Evolutionary conservation across 2,888 invertebrate genomes (phyloP).

Genomic region (Gonocerus acuteangulatus): DNA sequence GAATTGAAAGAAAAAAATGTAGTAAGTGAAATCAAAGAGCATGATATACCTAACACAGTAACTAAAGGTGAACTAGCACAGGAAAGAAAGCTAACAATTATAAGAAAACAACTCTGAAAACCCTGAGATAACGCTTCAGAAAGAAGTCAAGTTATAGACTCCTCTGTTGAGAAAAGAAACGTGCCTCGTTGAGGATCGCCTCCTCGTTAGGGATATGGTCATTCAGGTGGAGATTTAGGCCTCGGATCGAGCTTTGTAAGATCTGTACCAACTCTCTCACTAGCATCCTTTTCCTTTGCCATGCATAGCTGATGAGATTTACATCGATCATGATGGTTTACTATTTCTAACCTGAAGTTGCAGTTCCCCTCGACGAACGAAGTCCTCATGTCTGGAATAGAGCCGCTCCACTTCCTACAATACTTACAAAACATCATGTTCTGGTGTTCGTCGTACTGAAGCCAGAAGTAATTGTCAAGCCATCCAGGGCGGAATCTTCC

Average conservation of each 20-base stretch:
- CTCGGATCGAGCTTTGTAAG: slow-evolving; percentile 17
- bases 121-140: no score
- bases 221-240: slow-evolving; percentile 3
- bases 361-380: slow-evolving; percentile 70
- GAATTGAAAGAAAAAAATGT: no score
- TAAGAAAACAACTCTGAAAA: no score
- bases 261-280: slow-evolving; percentile 10
- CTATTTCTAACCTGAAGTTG: slow-evolving; percentile 67
- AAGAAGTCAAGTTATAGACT: no score
- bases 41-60: no score
- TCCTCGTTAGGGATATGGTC: background rate
- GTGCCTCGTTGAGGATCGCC: no score
- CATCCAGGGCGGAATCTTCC: slow-evolving; percentile 61
- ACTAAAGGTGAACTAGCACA: no score
- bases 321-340: slow-evolving; percentile 71
- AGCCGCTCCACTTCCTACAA: slow-evolving; percentile 64
- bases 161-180: no score
- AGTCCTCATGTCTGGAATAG: slow-evolving; percentile 63
- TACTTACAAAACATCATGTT: slow-evolving; percentile 67
- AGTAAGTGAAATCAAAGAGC: no score
- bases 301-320: slow-evolving; percentile 65
- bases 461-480: slow-evolving; percentile 55
- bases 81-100: no score
- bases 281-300: slow-evolving; percentile 45
- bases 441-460: slow-evolving; percentile 44